These are phyloP conservation scores for Torymus tubicola DNA, from an alignment of 2,888 invertebrate genomes.

Conservation along the genomic window DNA sequence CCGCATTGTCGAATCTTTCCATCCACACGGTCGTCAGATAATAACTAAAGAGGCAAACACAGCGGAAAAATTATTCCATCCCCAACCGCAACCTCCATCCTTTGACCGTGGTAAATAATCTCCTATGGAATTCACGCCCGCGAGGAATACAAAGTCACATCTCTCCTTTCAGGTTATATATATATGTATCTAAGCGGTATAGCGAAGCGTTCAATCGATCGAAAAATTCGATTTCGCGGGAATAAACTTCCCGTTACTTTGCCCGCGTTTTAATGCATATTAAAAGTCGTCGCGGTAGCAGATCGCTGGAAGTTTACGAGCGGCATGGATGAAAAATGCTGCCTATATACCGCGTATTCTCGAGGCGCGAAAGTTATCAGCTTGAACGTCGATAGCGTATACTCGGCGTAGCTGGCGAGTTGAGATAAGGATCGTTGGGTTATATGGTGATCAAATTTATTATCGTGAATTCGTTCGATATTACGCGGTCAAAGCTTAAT, in stretches of 20 bases:
- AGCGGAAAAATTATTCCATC: constrained; percentile 34
- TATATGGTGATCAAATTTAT: too few species aligned
- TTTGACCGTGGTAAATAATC: constrained; percentile 29
- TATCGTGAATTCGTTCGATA: too few species aligned
- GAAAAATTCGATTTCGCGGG: constrained; percentile 47
- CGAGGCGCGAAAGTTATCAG: too few species aligned
- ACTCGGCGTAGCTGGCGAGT: too few species aligned
- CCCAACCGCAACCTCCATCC: neutral
- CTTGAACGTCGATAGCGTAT: too few species aligned
- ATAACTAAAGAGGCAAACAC: too few species aligned
- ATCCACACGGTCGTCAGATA: too few species aligned
- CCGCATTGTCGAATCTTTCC: too few species aligned
- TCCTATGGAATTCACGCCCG: constrained; percentile 32
- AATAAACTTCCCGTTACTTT: constrained; percentile 41
- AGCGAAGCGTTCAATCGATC: constrained; percentile 37
- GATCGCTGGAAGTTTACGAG: neutral
- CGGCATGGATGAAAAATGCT: neutral
- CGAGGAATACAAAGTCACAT: constrained; percentile 12
- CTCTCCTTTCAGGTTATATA: neutral
- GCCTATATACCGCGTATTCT: too few species aligned
- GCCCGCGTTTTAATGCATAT: constrained; percentile 48
- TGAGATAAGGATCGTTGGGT: too few species aligned
- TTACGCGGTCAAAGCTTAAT: too few species aligned
- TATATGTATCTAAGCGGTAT: too few species aligned
- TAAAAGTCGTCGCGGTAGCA: constrained; percentile 33